Evolutionary conservation across 1,140 invertebrate genomes (phyloP).

Genomic region (Penaeus chinensis): DNA sequence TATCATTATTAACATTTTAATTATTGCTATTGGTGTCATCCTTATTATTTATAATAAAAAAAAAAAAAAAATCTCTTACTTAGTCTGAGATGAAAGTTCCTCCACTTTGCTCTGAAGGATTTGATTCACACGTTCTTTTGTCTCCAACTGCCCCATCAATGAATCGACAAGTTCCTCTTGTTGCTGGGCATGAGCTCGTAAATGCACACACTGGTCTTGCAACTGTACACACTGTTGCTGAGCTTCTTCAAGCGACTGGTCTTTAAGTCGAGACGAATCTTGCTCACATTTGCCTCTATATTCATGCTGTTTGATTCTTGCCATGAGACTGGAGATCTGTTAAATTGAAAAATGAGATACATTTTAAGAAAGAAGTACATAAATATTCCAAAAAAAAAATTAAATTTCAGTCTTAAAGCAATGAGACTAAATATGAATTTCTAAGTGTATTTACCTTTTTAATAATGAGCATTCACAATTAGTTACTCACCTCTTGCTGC

Average conservation of each 20-base stretch:
- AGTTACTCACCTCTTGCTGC: slow-evolving; percentile 38
- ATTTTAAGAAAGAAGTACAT: background rate
- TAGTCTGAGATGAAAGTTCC: slow-evolving; percentile 50
- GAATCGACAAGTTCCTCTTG: slow-evolving; percentile 50
- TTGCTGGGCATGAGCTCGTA: slow-evolving; percentile 25
- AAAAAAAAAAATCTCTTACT: slow-evolving; percentile 1
- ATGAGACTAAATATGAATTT: background rate
- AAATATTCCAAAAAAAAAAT: background rate
- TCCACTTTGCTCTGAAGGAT: slow-evolving; percentile 33
- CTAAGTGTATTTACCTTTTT: too few relatives aligned
- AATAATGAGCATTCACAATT: too few relatives aligned
- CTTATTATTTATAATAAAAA: background rate
- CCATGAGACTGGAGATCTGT: slow-evolving; percentile 36
- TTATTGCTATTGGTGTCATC: background rate
- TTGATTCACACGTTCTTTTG: slow-evolving; percentile 39
- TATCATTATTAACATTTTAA: too few relatives aligned
- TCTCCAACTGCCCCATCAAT: slow-evolving; percentile 42
- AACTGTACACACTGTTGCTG: slow-evolving; percentile 31
- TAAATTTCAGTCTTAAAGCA: background rate
- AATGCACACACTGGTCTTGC: slow-evolving; percentile 33
- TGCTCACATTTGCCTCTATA: slow-evolving; percentile 36
- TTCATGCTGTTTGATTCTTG: slow-evolving; percentile 34
- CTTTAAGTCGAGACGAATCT: slow-evolving; percentile 30
- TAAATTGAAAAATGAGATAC: background rate
- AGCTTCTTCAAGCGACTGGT: slow-evolving; percentile 36